Conservation (phyloP, 2,797 vertebrate species). For the Onychomys torridus region DNA sequence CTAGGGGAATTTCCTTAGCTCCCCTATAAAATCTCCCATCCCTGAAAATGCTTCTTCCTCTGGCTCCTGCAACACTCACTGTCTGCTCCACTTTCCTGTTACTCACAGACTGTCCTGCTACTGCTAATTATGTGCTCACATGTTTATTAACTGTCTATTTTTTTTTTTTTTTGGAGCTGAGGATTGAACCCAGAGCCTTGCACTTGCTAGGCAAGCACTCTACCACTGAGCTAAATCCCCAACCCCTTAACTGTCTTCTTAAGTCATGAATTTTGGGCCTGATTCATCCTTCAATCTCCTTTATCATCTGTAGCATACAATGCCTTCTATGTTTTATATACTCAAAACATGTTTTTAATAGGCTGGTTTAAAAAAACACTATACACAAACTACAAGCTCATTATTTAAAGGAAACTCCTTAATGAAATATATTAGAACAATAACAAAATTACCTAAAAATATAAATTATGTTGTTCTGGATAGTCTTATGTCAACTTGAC, state of each 20-base stretch:
- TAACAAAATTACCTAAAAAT: not conserved
- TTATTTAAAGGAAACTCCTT: slow-evolving; percentile 26
- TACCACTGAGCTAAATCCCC: too few species aligned
- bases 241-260: slow-evolving; percentile 35
- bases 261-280: not conserved
- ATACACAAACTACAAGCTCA: slow-evolving; percentile 6
- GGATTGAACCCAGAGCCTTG: too few species aligned
- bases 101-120: not conserved
- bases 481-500: not conserved
- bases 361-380: slow-evolving; percentile 39
- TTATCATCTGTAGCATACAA: not conserved
- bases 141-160: slow-evolving; percentile 44
- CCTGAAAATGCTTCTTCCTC: not conserved
- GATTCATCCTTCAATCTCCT: slow-evolving; percentile 17
- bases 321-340: not conserved
- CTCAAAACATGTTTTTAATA: slow-evolving; percentile 44
- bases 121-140: slow-evolving; percentile 3
- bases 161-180: too few species aligned
- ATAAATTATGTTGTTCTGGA: too few species aligned
- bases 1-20: not conserved
- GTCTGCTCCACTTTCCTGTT: not conserved
- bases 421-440: slow-evolving; percentile 33
- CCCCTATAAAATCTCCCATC: not conserved
- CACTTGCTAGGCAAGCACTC: too few species aligned
- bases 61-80: not conserved